These are phyloP conservation scores for Torymus tubicola DNA, from an alignment of 2,888 invertebrate genomes.

Conservation along the genomic window DNA sequence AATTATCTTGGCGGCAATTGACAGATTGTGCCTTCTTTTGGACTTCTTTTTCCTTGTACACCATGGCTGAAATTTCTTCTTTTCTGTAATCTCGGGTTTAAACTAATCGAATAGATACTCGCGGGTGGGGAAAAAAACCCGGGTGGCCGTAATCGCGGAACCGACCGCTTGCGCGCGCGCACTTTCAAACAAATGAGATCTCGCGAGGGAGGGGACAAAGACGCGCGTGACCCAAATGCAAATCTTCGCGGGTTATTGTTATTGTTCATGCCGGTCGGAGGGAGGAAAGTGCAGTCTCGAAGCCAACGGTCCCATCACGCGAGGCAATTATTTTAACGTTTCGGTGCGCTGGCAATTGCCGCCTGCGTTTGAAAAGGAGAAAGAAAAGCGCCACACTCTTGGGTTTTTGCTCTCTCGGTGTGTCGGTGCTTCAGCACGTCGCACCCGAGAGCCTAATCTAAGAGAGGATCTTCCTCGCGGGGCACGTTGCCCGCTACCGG, in stretches of 20 bases:
- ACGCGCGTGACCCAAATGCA: conserved; percentile 69
- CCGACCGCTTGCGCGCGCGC: conserved; percentile 5
- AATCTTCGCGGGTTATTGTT: conserved; percentile 68
- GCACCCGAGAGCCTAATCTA: conserved; percentile 30
- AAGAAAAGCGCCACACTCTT: conserved; percentile 10
- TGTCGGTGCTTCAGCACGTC: conserved; percentile 28
- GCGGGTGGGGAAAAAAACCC: neutral
- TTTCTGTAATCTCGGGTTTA: too few relatives aligned
- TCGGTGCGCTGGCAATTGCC: conserved; percentile 59
- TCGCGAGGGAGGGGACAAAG: neutral
- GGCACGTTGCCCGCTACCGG: conserved; percentile 47
- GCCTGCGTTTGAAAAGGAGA: too few relatives aligned
- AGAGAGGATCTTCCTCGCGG: conserved; percentile 21
- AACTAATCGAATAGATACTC: neutral
- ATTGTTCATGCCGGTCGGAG: conserved; percentile 63
- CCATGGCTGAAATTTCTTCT: too few relatives aligned
- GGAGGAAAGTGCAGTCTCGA: neutral
- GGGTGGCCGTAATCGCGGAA: neutral
- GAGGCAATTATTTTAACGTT: conserved; percentile 68
- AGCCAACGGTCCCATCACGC: conserved; percentile 64
- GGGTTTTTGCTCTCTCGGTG: neutral
- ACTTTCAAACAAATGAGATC: conserved; percentile 13
- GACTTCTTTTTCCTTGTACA: too few relatives aligned
- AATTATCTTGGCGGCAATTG: too few relatives aligned
- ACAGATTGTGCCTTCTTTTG: too few relatives aligned